Conservation (phyloP, 1,140 invertebrate species). For the Zaprionus vittiger region DNA sequence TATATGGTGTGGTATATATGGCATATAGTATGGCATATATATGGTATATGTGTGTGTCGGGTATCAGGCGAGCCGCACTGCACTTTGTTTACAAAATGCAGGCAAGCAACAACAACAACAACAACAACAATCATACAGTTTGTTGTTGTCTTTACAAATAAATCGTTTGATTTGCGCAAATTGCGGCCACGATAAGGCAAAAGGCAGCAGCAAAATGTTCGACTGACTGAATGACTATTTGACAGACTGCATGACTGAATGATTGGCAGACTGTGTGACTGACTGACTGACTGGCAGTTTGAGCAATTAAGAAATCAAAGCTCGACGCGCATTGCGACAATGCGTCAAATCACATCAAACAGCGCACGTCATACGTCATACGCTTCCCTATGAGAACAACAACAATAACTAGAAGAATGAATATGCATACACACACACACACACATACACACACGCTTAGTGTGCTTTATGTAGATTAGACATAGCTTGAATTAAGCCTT, state of each 20-base stretch:
- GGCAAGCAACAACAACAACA: constrained; percentile 5
- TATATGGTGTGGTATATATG: constrained; percentile 11
- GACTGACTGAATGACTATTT: constrained; percentile 20
- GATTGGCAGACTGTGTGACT: constrained; percentile 12
- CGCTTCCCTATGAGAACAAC: constrained; percentile 11
- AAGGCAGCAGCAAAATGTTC: constrained; percentile 3
- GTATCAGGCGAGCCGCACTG: constrained; percentile 56
- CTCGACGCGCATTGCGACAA: constrained; percentile 48
- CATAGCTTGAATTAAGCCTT: neutral
- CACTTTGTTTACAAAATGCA: constrained; percentile 71
- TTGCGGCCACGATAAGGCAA: constrained; percentile 70
- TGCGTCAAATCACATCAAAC: constrained; percentile 76
- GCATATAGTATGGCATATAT: neutral
- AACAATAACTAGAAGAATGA: constrained; percentile 21
- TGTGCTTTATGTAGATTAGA: constrained; percentile 9
- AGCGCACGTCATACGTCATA: constrained; percentile 66
- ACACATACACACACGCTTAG: neutral
- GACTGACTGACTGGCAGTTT: constrained; percentile 35
- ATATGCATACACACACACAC: constrained; percentile 15
- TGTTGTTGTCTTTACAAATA: constrained; percentile 64
- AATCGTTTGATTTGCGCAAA: constrained; percentile 81
- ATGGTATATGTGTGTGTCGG: constrained; percentile 8
- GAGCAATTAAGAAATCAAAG: constrained; percentile 56
- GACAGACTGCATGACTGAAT: constrained; percentile 7
- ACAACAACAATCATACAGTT: constrained; percentile 13